Base-by-base conservation (phyloP, 1,140 invertebrate genomes). In the Rhagoletis pomonella region DNA sequence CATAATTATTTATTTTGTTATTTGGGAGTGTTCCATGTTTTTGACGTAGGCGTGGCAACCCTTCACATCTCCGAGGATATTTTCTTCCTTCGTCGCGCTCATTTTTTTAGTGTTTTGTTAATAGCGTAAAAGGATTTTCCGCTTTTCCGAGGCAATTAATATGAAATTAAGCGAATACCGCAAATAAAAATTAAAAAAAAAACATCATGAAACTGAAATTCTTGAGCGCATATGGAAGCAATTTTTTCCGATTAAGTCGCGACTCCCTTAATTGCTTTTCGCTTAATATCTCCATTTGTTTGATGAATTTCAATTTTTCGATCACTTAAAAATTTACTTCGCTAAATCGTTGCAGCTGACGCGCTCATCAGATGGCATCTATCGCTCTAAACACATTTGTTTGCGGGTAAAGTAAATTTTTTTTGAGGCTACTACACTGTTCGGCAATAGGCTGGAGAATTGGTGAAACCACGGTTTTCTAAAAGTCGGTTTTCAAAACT, bases 81-180 rank as follows among this genome's bases (percentile, higher is more conserved):
- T 44, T 73, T 39, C 42, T 62, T 59, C 4, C 1, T 81, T 47
- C 44, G 19, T 42, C 59, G 14, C 29, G 17, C 17, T 59, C 39
- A 60, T 42, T 39, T 81, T 81, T 60, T 47, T 44, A 47, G 3
- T n/a, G 67, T 62, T 85, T 59, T 85, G 55, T 62, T 42, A 85
- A 39, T 85, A 62, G 29, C 59, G 59, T 85, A 85, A 85, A 60
- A 85, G 84, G 84, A 85, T 85, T 85, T 85, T 85, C 58, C 59
- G 84, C 84, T 85, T 60, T 85, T 85, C 84, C 39, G n/a, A 7
- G 2, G 59, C 84, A 62, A 60, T 85, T 42, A 62, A 62, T 85
- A 29, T 62, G 58, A 60, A 85, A 62, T 60, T 62, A 85, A 29
- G 19, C 59, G 47, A 85, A 62, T 62, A 85, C 84, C 84, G 44